phyloP scores from a whole-genome alignment of 2,797 vertebrate genomes.

The Naso thynnoides region DNA sequence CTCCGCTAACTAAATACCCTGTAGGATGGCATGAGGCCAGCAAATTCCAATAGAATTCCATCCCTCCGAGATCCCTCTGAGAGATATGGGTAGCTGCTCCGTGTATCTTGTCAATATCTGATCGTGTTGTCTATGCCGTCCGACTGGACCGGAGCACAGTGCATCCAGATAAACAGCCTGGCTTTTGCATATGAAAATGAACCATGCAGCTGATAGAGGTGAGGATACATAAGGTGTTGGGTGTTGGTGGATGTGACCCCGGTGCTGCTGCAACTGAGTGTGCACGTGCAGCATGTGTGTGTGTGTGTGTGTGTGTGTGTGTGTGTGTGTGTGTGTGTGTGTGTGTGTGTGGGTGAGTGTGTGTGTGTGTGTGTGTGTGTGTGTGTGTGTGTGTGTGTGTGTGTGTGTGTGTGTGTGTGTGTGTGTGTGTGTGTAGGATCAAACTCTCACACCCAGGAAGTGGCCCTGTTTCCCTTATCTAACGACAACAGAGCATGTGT shows the following conservation, averaged over 20 bases:
- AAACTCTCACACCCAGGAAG: constrained; percentile 82
- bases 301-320: constrained; percentile 39
- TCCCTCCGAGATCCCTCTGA: constrained; percentile 41
- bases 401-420: constrained; percentile 32
- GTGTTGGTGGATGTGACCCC: constrained; percentile 58
- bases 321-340: constrained; percentile 45
- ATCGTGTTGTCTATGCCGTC: constrained; percentile 24
- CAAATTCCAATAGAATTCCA: constrained; percentile 49
- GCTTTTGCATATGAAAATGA: constrained; percentile 74
- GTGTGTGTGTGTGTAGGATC: constrained; percentile 58
- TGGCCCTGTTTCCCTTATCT: constrained; percentile 84
- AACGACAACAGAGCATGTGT: constrained; percentile 83
- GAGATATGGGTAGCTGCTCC: constrained; percentile 15
- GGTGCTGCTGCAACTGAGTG: constrained; percentile 49
- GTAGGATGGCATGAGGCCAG: constrained; percentile 28
- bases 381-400: constrained; percentile 32
- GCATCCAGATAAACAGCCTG: constrained; percentile 42
- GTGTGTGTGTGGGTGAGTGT: constrained; percentile 45
- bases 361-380: constrained; percentile 34
- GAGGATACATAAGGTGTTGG: constrained; percentile 37
- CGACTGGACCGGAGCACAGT: constrained; percentile 24
- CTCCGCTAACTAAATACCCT: constrained; percentile 40
- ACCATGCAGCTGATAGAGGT: constrained; percentile 52
- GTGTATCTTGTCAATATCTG: constrained; percentile 30
- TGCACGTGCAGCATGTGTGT: constrained; percentile 34